Base-by-base conservation (phyloP, 2,888 invertebrate species). In the Clepsis dumicolana region DNA sequence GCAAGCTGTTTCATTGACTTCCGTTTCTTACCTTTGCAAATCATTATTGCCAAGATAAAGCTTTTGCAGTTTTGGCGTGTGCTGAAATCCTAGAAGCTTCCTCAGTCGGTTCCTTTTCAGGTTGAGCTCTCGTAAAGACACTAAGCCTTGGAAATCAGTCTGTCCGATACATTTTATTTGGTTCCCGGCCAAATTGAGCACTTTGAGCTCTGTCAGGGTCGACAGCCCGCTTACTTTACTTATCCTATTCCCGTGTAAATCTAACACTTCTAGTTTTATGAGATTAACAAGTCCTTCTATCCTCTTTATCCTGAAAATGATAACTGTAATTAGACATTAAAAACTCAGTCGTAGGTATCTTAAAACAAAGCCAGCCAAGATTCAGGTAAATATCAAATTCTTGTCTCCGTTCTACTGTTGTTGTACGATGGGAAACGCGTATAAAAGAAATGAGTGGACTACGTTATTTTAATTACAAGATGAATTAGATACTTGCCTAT, bases 201-300 rank as follows among this genome's bases (percentile, higher is more conserved):
- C 98, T 89, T 98, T 97, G 61, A 99, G 90, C 77, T 97, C 96
- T 62, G 92, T 93, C 72, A 98, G 94, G 78, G 92, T 94, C 38
- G 94, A 93, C 73, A 98, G 90, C 57, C 97, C 97, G 62, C 87
- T 94, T 21, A 97, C 95, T 85, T 96, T 96, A 35, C 94, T 91
- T 74, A 99, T 97, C 90, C 97, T 96, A 90, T 99, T 99, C 32
- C 98, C 98, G 87, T 98, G 98, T 73, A 99, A 94, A 91, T 99
- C 99, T 71, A 99, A 90, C 10, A 98, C 98, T 90, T 98, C 98
- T 72, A 99, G 88, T 77, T 98, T 97, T 32, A 94, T 84, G 61
- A 97, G 89, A 71, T 94, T 94, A 71, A 96, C 94, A 66, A 98
- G 89, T 0, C 97, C 96, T 87, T 97, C 97, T 71, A 98, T 96